Percentiles rank a stretch among this genome's conserved stretches.
Evolutionary conservation across 2,797 vertebrate species (phyloP).

Genomic region (Enteromius paludinosus): DNA sequence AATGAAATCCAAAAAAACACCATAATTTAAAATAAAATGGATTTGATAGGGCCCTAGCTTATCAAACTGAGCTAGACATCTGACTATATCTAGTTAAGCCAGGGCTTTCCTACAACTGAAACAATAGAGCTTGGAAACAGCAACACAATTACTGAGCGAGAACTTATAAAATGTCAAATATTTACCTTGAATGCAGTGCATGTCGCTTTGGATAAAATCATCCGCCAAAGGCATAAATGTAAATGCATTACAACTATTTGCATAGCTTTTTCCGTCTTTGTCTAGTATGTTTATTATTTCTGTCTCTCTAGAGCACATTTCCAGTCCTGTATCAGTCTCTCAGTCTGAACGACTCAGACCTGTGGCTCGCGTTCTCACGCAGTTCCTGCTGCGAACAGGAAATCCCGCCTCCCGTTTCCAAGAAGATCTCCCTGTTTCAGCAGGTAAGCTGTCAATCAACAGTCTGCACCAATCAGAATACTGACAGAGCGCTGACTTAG

Average conservation of each 20-base stretch:
- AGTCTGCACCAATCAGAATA: background rate
- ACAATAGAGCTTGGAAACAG: background rate
- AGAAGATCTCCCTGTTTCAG: conserved; percentile 91
- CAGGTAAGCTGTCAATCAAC: conserved; percentile 82
- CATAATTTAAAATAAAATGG: background rate
- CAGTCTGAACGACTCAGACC: conserved; percentile 85
- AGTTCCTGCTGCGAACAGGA: conserved; percentile 93
- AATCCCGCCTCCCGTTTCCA: conserved; percentile 83
- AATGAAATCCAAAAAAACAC: background rate
- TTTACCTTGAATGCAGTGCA: background rate
- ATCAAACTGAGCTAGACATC: background rate
- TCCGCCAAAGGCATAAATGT: background rate
- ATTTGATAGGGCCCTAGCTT: background rate
- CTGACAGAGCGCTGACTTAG: background rate
- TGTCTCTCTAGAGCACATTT: conserved; percentile 80
- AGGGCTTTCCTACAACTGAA: background rate
- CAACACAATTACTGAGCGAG: background rate
- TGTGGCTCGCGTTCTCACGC: conserved; percentile 89
- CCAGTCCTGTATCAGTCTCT: conserved; percentile 87
- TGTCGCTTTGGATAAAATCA: background rate
- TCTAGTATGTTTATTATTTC: background rate
- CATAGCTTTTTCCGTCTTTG: background rate
- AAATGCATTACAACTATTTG: background rate
- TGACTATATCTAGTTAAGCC: background rate
- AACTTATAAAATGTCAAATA: background rate